Base-by-base conservation (phyloP, 2,888 invertebrate species). In the Scotopteryx bipunctaria region DNA sequence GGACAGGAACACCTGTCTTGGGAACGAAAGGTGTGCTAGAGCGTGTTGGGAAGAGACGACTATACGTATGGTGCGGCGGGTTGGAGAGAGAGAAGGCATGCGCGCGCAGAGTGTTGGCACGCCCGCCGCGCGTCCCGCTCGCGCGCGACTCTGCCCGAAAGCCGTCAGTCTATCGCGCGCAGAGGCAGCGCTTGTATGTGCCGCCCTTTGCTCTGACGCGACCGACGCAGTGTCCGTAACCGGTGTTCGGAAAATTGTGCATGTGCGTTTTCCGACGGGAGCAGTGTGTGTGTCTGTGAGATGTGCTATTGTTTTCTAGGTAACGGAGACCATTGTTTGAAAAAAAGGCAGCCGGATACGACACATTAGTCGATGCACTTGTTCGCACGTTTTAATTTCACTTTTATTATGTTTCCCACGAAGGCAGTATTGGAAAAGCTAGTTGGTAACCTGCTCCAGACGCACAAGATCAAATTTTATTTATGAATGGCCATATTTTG, bases 231-330 rank as follows among this genome's bases (percentile, higher is more conserved):
- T 86, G 83, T 81, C 87, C 86, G 87, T 84, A 87, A 87, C 79
- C 83, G 87, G 83, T 84, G 85, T 86, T 88, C 88, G 89, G 89
- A 88, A 88, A 90, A 89, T 89, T 90, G 89, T 90, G 89, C 86
- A 88, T 90, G 89, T 90, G 89, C 89, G 86, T 86, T 90, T 89
- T 88, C 89, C 89, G 88, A 82, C 78, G 76, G 80, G 74, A 81
- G 83, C 81, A 86, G 88, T 88, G 89, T 89, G 82, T 88, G 88
- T 89, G 86, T 76, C 83, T 84, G 88, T 89, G 90, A 83, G 82
- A 90, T 89, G 89, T 90, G 89, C 87, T 85, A 86, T 90, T 89
- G 86, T 90, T 90, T 87, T 84, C 85, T 90, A 90, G 90, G 90
- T 90, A 88, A 89, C 62, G 74, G 77, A 67, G 68, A 77, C 73